Conservation (phyloP, 2,797 vertebrate species). For the Scolopax bukidnonensis region DNA sequence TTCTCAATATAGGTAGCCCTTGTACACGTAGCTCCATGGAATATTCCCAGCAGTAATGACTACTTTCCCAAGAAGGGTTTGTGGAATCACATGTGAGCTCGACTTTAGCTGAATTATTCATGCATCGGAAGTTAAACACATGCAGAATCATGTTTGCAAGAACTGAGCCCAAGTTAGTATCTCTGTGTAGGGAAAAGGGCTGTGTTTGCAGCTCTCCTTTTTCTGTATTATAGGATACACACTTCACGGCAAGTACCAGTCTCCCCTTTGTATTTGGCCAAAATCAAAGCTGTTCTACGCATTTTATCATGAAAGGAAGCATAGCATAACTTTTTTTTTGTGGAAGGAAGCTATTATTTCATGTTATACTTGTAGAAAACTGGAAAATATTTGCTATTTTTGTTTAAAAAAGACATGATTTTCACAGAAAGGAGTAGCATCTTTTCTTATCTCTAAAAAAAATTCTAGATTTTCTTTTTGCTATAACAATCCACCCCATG, state of each 20-base stretch:
- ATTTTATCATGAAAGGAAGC: background rate
- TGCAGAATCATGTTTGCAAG: background rate
- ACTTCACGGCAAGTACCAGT: background rate
- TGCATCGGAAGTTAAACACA: background rate
- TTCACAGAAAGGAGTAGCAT: background rate
- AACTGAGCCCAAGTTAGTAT: background rate
- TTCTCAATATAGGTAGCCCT: background rate
- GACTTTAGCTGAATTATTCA: constrained; percentile 26
- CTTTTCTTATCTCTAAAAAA: background rate
- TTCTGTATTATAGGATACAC: background rate
- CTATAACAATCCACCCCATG: background rate
- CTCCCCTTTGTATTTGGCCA: background rate
- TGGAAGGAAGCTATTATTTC: background rate
- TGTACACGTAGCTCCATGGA: background rate
- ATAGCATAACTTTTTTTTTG: background rate
- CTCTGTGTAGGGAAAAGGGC: background rate
- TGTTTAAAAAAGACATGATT: background rate
- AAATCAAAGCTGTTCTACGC: background rate
- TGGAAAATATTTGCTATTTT: background rate
- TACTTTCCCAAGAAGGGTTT: background rate
- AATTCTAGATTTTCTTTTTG: background rate
- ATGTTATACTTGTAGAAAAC: background rate
- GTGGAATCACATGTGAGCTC: background rate
- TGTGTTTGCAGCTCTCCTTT: background rate
- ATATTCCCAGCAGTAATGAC: constrained; percentile 24